Base-by-base conservation (phyloP, 2,888 invertebrate species). In the Mongoloraphidia duomilia region DNA sequence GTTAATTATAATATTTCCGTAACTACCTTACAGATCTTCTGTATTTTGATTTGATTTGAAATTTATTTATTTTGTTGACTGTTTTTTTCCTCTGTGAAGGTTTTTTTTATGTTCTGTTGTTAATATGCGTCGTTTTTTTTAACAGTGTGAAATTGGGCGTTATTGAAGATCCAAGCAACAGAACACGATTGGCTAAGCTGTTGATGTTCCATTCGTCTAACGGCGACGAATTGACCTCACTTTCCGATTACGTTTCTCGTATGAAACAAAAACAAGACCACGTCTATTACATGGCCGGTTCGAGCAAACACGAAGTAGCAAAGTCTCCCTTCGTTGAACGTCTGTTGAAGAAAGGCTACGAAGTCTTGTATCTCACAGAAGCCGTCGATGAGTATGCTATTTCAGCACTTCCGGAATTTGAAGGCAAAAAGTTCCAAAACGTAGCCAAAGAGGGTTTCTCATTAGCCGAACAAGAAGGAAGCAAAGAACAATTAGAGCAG, bases 341-440 rank as follows among this genome's bases (percentile, higher is more conserved):
- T 44, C 75, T 98, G 37, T 72, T 92, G 58, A 82, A 82, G 65
- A 92, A 91, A 67, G 96, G 96, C 11, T 94, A 87, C 68, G 98
- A 98, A 75, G 92, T 96, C 49, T 71, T 98, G 53, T 96, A 83
- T 66, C 74, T 99, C 46, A 82, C 84, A 9, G 98, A 99, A 71
- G 91, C 98, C 35, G 95, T 98, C 44, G 98, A 98, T 72, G 98
- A 98, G 70, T 98, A 98, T 71, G 84, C 90, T 59, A 87, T 98
- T 58, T 91, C 93, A 46, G 85, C 94, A 42, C 74, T 98, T 66
- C 95, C 97, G 2, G 97, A 98, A 71, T 98, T 90, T 70, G 97
- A 98, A 61, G 93, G 94, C 48, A 93, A 95, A 73, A 97, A 95
- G 71, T 97, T 98, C 87, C 94, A 94, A 71, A 99, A 99, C 67